Base-by-base conservation (phyloP, 2,797 vertebrate genomes). In the Cyprinella venusta region DNA sequence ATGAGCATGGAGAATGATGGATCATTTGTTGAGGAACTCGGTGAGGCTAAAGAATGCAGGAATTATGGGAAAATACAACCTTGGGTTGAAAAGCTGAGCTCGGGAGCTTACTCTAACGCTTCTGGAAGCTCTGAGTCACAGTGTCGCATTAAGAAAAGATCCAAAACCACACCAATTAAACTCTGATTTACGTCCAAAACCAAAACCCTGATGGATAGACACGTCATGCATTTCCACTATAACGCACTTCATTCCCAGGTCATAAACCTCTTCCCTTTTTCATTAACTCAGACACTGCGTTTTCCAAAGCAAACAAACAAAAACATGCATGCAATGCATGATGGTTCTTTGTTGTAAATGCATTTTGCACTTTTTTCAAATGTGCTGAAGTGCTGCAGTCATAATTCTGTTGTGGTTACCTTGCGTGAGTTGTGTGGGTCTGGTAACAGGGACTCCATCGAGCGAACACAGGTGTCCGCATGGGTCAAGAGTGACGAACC, bases 391-490 rank as follows among this genome's bases (percentile, higher is more conserved):
- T 45, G 5, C 26, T 24, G 38, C 38, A 65, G 13, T 50, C 15
- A 48, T 30, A 3, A 8, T 63, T 30, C 61, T 63, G 61, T 12
- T n/a, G 10, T 10, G 61, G 84, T 92, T 91, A 96, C 95, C 95
- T 84, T 96, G 95, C 50, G 95, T 95, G 50, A 96, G 94, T 13
- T 91, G 94, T 33, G 94, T 95, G 21, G 95, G 93, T 54, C 92
- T 92, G 45, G 91, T 91, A 71, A 96, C 88, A 48, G 93, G 92
- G 13, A 93, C 92, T 75, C 95, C 94, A 85, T 96, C 95, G 70
- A 96, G 90, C 67, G 93, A 93, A 90, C 95, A 96, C 52, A 91
- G 91, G 87, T 95, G 92, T 77, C 93, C 94, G 21, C 95, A 95
- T 16, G 95, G 95, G 89, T 96, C 93, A 65, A 96, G 90, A 54